A percentile compares a stretch with the other conserved stretches of the same genome.
Evolutionary conservation across 2,888 invertebrate genomes (phyloP).

Genomic region (Chymomyza amoena): DNA sequence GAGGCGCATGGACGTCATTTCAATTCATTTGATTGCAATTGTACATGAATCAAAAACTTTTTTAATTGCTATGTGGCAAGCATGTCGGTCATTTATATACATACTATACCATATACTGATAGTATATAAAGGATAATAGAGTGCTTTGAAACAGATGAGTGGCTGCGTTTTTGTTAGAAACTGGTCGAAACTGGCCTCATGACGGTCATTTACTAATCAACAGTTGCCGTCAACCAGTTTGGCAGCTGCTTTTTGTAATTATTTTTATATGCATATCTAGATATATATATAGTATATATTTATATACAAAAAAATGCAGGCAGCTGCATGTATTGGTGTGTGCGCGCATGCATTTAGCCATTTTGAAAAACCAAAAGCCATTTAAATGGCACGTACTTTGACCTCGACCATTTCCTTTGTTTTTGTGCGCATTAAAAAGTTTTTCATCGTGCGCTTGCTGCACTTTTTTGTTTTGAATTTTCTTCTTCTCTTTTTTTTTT

Average conservation of each 20-base stretch:
- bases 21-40: not conserved
- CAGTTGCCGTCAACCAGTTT: not conserved
- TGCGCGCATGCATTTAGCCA: slow-evolving; percentile 23
- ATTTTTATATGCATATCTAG: not conserved
- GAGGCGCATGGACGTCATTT: not conserved
- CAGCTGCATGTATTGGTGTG: not conserved
- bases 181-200: not conserved
- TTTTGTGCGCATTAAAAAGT: slow-evolving; percentile 41
- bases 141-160: not conserved
- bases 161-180: not conserved
- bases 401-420: slow-evolving; percentile 48
- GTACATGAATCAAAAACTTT: not conserved
- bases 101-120: not conserved
- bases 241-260: not conserved
- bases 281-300: not conserved
- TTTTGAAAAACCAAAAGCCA: slow-evolving; percentile 38
- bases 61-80: not conserved
- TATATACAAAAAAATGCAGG: not conserved
- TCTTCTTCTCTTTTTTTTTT: not conserved
- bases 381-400: slow-evolving; percentile 41
- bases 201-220: not conserved
- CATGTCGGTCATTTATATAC: not conserved
- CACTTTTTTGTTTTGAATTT: not conserved
- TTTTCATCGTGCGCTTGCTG: slow-evolving; percentile 25
- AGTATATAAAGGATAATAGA: not conserved